phyloP scores from a whole-genome alignment of 30 jellyfish, hydroid and myxozoan genomes.

The Sanderia malayensis region DNA sequence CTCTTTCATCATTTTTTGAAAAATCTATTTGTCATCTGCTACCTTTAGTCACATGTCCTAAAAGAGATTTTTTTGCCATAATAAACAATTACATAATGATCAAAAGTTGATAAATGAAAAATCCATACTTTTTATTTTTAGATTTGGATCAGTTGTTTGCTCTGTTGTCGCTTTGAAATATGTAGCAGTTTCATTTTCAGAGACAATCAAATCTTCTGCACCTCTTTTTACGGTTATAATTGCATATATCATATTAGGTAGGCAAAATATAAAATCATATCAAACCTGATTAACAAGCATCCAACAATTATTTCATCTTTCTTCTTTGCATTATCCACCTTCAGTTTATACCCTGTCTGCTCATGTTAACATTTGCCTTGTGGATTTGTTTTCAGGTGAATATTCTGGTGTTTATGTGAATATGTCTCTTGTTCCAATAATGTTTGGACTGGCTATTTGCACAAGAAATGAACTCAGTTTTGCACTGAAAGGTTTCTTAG shows the following conservation, averaged over 20 bases:
- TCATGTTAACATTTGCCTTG: background rate
- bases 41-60: too few species aligned
- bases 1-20: too few species aligned
- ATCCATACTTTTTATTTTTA: constrained; percentile 25
- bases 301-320: too few species aligned
- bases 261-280: background rate
- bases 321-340: too few species aligned
- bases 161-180: constrained; percentile 90
- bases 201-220: constrained; percentile 97
- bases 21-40: too few species aligned
- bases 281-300: background rate
- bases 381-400: constrained; percentile 64
- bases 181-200: constrained; percentile 97
- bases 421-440: constrained; percentile 86
- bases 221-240: constrained; percentile 88
- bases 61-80: too few species aligned
- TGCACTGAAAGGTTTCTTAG: constrained; percentile 76
- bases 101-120: too few species aligned
- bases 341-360: too few species aligned
- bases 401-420: constrained; percentile 92
- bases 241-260: constrained; percentile 89
- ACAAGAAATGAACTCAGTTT: constrained; percentile 80
- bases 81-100: too few species aligned
- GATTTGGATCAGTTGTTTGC: constrained; percentile 95
- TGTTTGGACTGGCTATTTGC: constrained; percentile 94